These are phyloP conservation scores for Pseudoatta argentina DNA, from an alignment of 1,140 invertebrate species.

Conservation along the genomic window DNA sequence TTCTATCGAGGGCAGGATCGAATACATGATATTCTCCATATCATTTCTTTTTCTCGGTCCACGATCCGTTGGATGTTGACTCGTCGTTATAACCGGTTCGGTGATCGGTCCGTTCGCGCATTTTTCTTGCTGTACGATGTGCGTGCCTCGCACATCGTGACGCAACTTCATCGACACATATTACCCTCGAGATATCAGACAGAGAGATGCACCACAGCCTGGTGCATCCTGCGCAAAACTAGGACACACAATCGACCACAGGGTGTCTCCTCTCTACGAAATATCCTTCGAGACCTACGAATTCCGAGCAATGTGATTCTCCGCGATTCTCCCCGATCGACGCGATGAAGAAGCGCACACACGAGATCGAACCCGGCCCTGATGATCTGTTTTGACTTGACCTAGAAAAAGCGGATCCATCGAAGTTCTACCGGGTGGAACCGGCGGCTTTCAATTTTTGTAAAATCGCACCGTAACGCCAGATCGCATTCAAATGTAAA, in stretches of 20 bases:
- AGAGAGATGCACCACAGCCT: conserved; percentile 70
- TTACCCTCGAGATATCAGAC: conserved; percentile 52
- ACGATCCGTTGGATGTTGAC: conserved; percentile 60
- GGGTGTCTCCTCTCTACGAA: background rate
- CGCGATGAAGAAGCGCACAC: background rate
- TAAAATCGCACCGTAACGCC: conserved; percentile 18
- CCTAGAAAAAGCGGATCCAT: conserved; percentile 38
- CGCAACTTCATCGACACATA: conserved; percentile 69
- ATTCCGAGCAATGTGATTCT: background rate
- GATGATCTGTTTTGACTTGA: conserved; percentile 29
- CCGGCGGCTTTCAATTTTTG: conserved; percentile 23
- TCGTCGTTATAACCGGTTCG: conserved; percentile 74
- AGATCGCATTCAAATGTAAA: conserved; percentile 47
- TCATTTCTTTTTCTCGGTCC: conserved; percentile 32
- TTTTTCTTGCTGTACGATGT: conserved; percentile 65
- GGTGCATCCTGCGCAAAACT: conserved; percentile 62
- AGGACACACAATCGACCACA: conserved; percentile 65
- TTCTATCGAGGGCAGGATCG: conserved; percentile 7
- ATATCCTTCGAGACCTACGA: background rate
- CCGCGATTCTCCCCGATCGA: too few relatives aligned
- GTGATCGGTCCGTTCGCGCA: conserved; percentile 50
- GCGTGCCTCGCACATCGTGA: conserved; percentile 59
- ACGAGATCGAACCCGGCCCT: background rate
- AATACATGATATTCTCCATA: conserved; percentile 49
- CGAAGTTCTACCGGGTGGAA: conserved; percentile 9